Conservation (phyloP, 2,113 vertebrate species). For the Pterocles gutturalis region DNA sequence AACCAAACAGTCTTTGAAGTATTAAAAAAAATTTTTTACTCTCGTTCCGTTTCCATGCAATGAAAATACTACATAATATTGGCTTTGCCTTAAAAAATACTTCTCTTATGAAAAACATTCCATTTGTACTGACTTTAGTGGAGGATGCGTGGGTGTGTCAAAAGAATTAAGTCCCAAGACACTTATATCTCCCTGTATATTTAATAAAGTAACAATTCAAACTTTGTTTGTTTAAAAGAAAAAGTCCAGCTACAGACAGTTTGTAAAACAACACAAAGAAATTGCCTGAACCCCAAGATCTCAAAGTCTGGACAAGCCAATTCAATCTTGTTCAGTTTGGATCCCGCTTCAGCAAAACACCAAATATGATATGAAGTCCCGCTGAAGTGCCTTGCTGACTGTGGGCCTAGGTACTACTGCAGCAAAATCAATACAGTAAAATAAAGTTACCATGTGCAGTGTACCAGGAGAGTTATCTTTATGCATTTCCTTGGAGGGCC, state of each 20-base stretch:
- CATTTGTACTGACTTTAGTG: conserved; percentile 55
- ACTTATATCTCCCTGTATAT: background rate
- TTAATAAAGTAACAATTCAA: conserved; percentile 12
- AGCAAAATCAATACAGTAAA: background rate
- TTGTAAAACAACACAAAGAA: background rate
- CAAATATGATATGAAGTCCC: background rate
- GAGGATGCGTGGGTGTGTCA: conserved; percentile 60
- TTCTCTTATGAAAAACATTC: conserved; percentile 54
- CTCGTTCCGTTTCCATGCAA: conserved; percentile 30
- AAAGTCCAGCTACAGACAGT: background rate
- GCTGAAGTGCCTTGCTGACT: background rate
- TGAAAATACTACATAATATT: conserved; percentile 62
- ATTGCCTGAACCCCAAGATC: background rate
- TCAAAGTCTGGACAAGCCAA: background rate
- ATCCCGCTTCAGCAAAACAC: background rate
- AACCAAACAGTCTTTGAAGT: conserved; percentile 1
- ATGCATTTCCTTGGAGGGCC: background rate
- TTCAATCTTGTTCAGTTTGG: background rate
- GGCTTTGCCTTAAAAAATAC: conserved; percentile 23
- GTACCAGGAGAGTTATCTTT: background rate
- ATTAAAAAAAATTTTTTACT: background rate
- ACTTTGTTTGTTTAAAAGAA: background rate
- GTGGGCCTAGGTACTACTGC: background rate
- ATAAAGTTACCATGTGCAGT: background rate
- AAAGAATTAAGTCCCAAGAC: conserved; percentile 16